Conservation (phyloP, 2,113 vertebrate genomes). For the Neodon shergylaensis region DNA sequence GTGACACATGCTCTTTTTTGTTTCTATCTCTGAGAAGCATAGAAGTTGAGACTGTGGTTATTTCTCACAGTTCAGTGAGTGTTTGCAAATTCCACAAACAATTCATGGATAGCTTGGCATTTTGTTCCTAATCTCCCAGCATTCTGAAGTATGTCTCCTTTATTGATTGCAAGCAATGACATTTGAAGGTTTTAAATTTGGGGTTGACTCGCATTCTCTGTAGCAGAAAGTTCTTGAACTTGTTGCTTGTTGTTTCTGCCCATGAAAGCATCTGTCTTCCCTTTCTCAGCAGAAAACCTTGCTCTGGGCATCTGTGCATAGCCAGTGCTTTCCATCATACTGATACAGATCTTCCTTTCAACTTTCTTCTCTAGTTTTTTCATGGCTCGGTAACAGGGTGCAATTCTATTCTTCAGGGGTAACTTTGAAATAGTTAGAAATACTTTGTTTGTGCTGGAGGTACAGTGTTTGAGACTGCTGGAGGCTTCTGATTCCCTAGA, state of each 20-base stretch:
- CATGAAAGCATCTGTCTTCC: not conserved
- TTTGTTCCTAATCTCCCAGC: conserved; percentile 67
- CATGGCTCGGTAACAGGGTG: conserved; percentile 44
- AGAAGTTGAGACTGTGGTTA: not conserved
- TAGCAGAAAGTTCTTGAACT: conserved; percentile 41
- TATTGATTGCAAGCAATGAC: conserved; percentile 62
- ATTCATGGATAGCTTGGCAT: conserved; percentile 14
- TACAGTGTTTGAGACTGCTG: not conserved
- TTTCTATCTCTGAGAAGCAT: not conserved
- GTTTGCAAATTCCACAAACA: conserved; percentile 1
- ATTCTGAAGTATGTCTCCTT: conserved; percentile 61
- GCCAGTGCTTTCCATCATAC: not conserved
- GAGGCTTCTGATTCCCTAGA: not conserved
- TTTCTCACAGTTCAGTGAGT: not conserved
- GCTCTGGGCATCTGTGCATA: conserved; percentile 53
- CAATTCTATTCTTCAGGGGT: conserved; percentile 80
- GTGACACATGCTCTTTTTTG: not conserved
- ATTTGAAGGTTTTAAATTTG: conserved; percentile 52
- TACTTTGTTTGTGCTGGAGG: not conserved
- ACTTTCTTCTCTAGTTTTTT: conserved; percentile 59
- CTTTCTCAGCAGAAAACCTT: not conserved
- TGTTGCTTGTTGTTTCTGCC: conserved; percentile 58
- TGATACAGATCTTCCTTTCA: not conserved
- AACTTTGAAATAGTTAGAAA: conserved; percentile 75
- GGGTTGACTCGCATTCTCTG: conserved; percentile 53